A percentile compares a stretch with the other conserved stretches of the same genome.
These are phyloP conservation scores for Abrostola tripartita DNA, from an alignment of 2,888 invertebrate genomes.

Conservation along the genomic window DNA sequence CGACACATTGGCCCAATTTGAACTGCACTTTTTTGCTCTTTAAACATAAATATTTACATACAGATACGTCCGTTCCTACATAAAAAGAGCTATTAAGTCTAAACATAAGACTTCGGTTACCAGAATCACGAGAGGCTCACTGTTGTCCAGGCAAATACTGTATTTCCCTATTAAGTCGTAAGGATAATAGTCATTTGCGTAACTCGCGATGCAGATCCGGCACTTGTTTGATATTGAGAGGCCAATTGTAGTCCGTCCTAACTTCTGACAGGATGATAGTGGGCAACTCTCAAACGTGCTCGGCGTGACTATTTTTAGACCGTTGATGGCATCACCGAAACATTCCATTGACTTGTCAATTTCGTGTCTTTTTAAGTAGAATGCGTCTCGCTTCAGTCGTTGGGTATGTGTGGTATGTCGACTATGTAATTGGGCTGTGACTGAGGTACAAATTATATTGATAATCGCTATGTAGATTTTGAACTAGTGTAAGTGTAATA, in stretches of 20 bases:
- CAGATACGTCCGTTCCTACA: neutral
- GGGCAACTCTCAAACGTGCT: conserved; percentile 70
- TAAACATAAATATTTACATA: neutral
- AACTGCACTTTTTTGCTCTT: conserved; percentile 59
- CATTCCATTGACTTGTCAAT: conserved; percentile 76
- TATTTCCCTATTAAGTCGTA: conserved; percentile 54
- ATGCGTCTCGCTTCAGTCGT: conserved; percentile 59
- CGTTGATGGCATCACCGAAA: conserved; percentile 75
- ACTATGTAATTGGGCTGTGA: conserved; percentile 42
- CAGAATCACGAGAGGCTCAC: conserved; percentile 8
- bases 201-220: conserved; percentile 57
- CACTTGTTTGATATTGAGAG: conserved; percentile 64
- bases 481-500: too few relatives aligned
- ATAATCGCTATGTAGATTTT: neutral
- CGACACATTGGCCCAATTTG: conserved; percentile 80
- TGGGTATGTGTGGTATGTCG: conserved; percentile 39
- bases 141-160: conserved; percentile 35
- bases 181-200: conserved; percentile 56
- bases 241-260: conserved; percentile 70
- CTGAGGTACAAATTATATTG: conserved; percentile 33
- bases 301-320: conserved; percentile 81
- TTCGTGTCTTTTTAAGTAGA: conserved; percentile 61
- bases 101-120: neutral
- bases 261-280: conserved; percentile 78
- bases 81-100: neutral